phyloP scores from a whole-genome alignment of 1,140 invertebrate species.

The Habropoda laboriosa region DNA sequence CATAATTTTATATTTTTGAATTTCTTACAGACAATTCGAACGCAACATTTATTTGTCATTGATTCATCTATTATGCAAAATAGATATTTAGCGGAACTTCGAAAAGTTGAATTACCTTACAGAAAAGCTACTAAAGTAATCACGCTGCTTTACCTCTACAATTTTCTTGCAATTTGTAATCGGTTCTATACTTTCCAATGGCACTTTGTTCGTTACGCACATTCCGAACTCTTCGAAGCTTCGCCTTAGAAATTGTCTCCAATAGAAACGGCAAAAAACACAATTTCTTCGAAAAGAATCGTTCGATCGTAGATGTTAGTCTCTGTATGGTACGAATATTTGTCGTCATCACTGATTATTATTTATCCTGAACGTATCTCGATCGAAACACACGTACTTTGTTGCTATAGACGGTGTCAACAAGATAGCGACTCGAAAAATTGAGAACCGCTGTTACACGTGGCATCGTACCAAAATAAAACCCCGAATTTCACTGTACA shows the following conservation, averaged over 20 bases:
- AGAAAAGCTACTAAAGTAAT: not conserved
- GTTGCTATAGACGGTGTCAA: not conserved
- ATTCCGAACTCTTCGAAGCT: no score
- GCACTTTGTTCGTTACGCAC: not conserved
- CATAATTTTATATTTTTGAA: not conserved
- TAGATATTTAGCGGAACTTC: no score
- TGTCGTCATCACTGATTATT: constrained; percentile 10
- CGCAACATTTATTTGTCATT: not conserved
- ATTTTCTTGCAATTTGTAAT: not conserved
- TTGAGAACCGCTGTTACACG: not conserved
- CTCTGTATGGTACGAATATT: not conserved
- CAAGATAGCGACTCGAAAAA: not conserved
- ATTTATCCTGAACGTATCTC: constrained; percentile 1
- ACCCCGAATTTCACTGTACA: no score
- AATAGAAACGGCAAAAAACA: not conserved
- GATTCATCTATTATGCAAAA: not conserved
- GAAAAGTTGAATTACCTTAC: no score
- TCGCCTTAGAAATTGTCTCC: no score
- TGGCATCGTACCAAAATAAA: not conserved
- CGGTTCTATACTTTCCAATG: not conserved
- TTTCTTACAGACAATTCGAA: not conserved
- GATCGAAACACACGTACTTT: not conserved
- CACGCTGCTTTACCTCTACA: not conserved
- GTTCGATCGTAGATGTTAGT: not conserved
- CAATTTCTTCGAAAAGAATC: not conserved